Conservation (phyloP, 2,113 vertebrate genomes). For the Ranitomeya variabilis region DNA sequence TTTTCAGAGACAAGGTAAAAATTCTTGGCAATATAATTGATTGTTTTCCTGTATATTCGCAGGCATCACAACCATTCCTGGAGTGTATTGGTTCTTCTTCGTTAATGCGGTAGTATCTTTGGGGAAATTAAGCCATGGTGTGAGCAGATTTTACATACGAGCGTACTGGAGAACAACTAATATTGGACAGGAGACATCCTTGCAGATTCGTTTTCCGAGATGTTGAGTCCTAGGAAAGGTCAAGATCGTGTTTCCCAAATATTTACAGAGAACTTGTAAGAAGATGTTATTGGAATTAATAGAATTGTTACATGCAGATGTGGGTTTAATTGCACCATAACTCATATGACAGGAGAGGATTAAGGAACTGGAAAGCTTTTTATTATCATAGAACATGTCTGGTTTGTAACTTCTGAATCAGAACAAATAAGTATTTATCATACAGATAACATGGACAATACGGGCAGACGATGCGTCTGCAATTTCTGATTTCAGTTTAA, state of each 20-base stretch:
- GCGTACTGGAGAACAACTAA: not conserved
- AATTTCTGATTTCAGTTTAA: constrained; percentile 16
- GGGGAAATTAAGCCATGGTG: constrained; percentile 43
- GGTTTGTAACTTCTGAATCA: constrained; percentile 34
- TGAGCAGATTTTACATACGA: not conserved
- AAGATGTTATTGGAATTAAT: constrained; percentile 26
- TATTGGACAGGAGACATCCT: not conserved
- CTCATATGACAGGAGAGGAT: constrained; percentile 24
- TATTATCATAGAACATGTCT: constrained; percentile 34
- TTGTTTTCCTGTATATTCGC: not conserved
- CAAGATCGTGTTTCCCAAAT: constrained; percentile 38
- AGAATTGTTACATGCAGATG: constrained; percentile 44
- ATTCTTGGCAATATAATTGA: not conserved
- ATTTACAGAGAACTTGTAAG: constrained; percentile 35
- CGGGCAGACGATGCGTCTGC: constrained; percentile 16
- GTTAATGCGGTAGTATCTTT: not conserved
- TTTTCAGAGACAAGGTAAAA: not conserved
- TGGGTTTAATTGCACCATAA: constrained; percentile 39
- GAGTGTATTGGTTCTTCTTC: not conserved
- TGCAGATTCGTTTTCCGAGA: not conserved
- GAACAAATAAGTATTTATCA: constrained; percentile 31
- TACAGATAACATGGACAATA: constrained; percentile 29
- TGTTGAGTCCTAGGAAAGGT: not conserved
- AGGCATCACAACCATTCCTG: not conserved
- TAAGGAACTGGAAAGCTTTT: constrained; percentile 3